Conservation (phyloP, 2,797 vertebrate genomes). For the Austrolebias charrua region DNA sequence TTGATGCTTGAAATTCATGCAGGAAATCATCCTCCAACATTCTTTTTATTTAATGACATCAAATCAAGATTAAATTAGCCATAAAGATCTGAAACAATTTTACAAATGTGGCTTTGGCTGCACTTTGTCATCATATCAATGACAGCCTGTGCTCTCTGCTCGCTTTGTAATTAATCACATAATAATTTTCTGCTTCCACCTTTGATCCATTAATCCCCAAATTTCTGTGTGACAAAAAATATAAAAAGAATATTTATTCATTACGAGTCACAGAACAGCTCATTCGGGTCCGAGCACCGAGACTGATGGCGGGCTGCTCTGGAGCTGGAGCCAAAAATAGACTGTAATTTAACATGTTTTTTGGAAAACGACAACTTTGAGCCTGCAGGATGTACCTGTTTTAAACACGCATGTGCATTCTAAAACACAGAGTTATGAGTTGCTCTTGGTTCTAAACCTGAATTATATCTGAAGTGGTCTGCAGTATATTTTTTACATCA, state of each 20-base stretch:
- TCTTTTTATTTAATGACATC: too few species aligned
- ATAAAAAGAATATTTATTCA: slow-evolving; percentile 20
- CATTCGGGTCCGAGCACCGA: slow-evolving; percentile 5
- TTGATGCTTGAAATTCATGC: too few species aligned
- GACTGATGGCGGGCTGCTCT: slow-evolving; percentile 17
- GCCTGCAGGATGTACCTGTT: neutral
- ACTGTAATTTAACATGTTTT: neutral
- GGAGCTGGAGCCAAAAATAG: slow-evolving; percentile 8
- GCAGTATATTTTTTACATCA: slow-evolving; percentile 43
- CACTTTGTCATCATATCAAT: too few species aligned
- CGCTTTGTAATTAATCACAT: too few species aligned
- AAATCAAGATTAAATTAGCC: too few species aligned
- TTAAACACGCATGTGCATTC: neutral
- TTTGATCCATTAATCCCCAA: neutral
- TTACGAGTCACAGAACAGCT: slow-evolving; percentile 13
- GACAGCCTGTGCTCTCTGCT: too few species aligned
- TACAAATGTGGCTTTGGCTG: too few species aligned
- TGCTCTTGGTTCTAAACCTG: neutral
- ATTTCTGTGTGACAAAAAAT: slow-evolving; percentile 22
- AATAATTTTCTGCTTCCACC: too few species aligned
- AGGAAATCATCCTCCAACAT: too few species aligned
- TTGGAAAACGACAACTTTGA: slow-evolving; percentile 2
- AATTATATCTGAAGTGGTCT: slow-evolving; percentile 46
- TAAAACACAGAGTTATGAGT: neutral
- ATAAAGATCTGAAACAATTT: too few species aligned